Percentiles rank a stretch among this genome's conserved stretches.
Conservation (phyloP, 2,113 vertebrate species). For the Cyphomyrus plagiostoma region DNA sequence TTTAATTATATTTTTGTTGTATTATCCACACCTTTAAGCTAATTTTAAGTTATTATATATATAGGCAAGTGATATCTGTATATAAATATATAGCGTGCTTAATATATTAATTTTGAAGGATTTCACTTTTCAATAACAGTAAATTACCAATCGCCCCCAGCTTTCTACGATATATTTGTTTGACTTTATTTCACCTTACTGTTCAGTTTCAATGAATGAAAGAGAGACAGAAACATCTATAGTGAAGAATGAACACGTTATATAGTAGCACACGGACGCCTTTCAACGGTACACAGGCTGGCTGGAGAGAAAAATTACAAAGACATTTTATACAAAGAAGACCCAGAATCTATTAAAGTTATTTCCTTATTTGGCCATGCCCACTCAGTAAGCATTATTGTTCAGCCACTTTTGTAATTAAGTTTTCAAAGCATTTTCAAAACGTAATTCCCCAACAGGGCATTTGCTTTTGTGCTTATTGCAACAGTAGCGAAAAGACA, state of each 20-base stretch:
- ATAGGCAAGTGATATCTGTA: background rate
- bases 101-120: background rate
- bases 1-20: background rate
- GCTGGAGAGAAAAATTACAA: background rate
- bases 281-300: background rate
- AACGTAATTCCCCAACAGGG: background rate
- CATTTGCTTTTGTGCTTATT: background rate
- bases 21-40: background rate
- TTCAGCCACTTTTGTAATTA: background rate
- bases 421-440: background rate
- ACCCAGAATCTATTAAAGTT: background rate
- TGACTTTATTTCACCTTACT: background rate
- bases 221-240: background rate
- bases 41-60: background rate
- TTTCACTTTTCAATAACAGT: background rate
- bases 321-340: background rate
- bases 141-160: background rate
- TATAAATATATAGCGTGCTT: background rate
- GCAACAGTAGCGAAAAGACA: background rate
- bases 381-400: background rate
- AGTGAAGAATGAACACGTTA: background rate
- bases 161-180: background rate
- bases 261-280: background rate
- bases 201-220: background rate
- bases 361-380: background rate